Base-by-base conservation (phyloP, 2,888 invertebrate genomes). In the Norana najaformis region DNA sequence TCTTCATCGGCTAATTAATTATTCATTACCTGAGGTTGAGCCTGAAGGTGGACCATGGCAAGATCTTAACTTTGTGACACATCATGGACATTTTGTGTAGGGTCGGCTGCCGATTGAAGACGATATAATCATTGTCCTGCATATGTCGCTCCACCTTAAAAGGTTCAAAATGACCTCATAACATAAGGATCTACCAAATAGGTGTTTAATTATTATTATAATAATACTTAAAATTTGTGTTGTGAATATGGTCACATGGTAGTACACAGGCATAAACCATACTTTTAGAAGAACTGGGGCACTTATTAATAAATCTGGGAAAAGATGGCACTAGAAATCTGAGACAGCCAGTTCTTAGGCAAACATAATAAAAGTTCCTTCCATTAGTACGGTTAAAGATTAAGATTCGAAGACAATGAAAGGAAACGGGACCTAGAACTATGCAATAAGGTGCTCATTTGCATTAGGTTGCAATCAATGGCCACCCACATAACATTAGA, bases 61-160 rank as follows among this genome's bases (percentile, higher is more conserved):
- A 95, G 18, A 99, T 98, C 93, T 96, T 95, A 47, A 96, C 96
- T 92, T 95, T 94, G 96, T 99, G 99, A 92, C 99, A 99, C 99
- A 99, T 99, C 99, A 99, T 99, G 97, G 98, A 98, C 99, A 99
- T 99, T 95, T 99, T 99, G 96, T 99, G 99, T 13, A 99, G 96
- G 3, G 99, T 99, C 0, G 99, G 99, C 95, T 99, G 99, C 92
- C 99, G 97, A 96, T 99, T 99, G 96, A 99, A 99, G 92, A 99
- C 98, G 35, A 99, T 98, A 92, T 98, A 96, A 95, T 99, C 99
- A 91, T 98, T 99, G 95, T 99, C 99, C 92, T 98, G 96, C 94
- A 99, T 97, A 95, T 99, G 99, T 82, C 99, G 96, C 95, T 99
- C 99, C 0, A 99, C 98, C 94, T 95, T 92, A 8, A 88, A 1